Percentiles rank a stretch among this genome's conserved stretches.
phyloP scores from a whole-genome alignment of 2,113 vertebrate genomes.

The Chrysochloris asiatica region DNA sequence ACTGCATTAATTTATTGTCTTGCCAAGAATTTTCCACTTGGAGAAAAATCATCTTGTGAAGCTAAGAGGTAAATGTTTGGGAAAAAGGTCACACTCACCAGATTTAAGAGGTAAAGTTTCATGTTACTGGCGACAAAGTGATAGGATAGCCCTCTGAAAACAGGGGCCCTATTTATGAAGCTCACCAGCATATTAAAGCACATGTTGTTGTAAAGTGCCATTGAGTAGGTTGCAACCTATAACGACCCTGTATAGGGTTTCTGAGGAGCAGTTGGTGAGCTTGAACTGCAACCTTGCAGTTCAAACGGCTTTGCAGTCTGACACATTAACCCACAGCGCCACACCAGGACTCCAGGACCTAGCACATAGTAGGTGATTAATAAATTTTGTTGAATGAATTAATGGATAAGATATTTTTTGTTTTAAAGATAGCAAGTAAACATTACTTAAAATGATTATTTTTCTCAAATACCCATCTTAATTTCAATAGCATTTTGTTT shows the following conservation, averaged over 20 bases:
- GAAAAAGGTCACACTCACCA: slow-evolving; percentile 29
- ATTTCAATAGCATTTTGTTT: not conserved
- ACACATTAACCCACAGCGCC: no score
- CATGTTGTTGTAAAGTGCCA: no score
- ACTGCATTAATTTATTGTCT: slow-evolving; percentile 67
- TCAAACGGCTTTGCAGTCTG: no score
- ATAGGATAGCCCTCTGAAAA: fast-evolving
- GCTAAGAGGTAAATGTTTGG: slow-evolving; percentile 57
- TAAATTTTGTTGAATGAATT: not conserved
- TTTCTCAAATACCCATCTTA: not conserved
- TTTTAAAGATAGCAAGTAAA: not conserved
- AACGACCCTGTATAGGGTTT: no score
- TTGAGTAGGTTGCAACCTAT: no score
- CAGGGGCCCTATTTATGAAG: not conserved
- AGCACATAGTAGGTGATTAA: not conserved
- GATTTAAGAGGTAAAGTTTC: not conserved
- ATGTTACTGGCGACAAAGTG: not conserved
- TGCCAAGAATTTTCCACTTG: slow-evolving; percentile 61
- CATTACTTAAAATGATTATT: not conserved
- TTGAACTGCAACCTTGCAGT: no score
- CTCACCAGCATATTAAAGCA: not conserved
- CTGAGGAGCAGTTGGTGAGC: no score
- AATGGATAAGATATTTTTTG: not conserved
- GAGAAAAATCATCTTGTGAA: slow-evolving; percentile 44
- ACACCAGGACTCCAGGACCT: no score